Evolutionary conservation across 92 coral and sea anemone species (phyloP), one percentile per base, ranked within the genome.

Genomic region (Nematostella vectensis): DNA sequence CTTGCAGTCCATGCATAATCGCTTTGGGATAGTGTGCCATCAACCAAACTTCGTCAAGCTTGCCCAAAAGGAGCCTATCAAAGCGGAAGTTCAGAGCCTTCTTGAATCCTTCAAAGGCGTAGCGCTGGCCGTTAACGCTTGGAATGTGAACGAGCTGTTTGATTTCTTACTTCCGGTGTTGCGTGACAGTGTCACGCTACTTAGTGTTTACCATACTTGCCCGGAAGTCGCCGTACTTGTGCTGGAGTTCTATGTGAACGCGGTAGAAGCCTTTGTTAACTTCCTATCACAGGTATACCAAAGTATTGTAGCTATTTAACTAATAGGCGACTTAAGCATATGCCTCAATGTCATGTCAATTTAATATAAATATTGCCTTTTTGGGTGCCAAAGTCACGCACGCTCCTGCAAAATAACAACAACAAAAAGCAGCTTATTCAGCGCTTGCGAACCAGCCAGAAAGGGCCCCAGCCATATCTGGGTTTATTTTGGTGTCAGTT

Each of bases 61-160:
- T 3, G 68, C 88, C 10, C 96, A 86, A 55, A 79, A 86, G 59
- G 98, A 91, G 39, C 67, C 68, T 3, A 48, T 67, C 38, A 81
- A 78, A 47, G 65, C 53, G 39, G 96, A 91, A 47, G 49, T 91
- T 3, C 81, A 78, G 29, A 59, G 80, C 42, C 75, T 91, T 23
- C 65, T 91, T 36, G 96, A 91, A 66, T 82, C 96, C 26, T 91
- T 91, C 53, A 78, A 83, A 36, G 98, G 98, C 38, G 85, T 79
- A 1, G 96, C 98, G 15, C 61, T 74, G 57, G 96, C 93, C 3
- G 63, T 96, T 18, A 69, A 72, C 16, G 24, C 45, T 18, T 75
- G 74, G 55, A 91, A 68, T 63, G 52, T 77, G 0, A 71, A 50
- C 23, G 44, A 73, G 0, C 55, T 91, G 63, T 91, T 86, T 53